Base-by-base conservation (phyloP, 2,113 vertebrate species). In the Varanus salvator region DNA sequence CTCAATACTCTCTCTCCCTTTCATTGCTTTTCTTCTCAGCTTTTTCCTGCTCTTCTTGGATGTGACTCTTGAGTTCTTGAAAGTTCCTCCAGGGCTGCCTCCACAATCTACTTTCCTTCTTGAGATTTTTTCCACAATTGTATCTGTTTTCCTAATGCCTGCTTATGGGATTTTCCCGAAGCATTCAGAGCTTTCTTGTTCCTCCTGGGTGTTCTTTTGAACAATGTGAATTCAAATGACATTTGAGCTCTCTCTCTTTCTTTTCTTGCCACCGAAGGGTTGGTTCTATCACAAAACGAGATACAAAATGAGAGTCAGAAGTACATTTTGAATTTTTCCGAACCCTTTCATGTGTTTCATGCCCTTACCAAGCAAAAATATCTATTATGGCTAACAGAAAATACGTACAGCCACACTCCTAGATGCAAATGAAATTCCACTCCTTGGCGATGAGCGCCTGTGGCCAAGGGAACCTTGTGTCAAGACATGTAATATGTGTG, bases 101-200 rank as follows among this genome's bases (percentile, higher is more conserved):
- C 29, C 7, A 71, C 86, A 77, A 54, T 78, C 48, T 75, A 75
- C 21, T 60, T 75, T 60, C 86, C 83, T 86, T 88, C 27, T 77
- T 80, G 23, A 85, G 64, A 52, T 38, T 80, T 57, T 48, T 77
- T 66, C 69, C 85, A 50, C n/a, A 19, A 4, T 8, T 52, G 75
- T 44, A 81, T n/a, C 57, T 92, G 57, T 81, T 87, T 50, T 12
- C 78, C 84, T 64, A 93, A 21, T 44, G 87, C n/a, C 44, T 89
- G 80, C n/a, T 48, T 54, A 23, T 72, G n/a, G 12, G 9, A 11
- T 52, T 69, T 54, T 21, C 84, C 12, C 44, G 84, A 72, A 34
- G 86, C 69, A n/a, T 91, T 60, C 60, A 90, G 60, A 34, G 8
- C 21, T 87, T 69, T 50, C 76, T 6, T 87, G 48, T 34, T 87